A percentile compares a stretch with the other conserved stretches of the same genome.
Conservation (phyloP, 2,797 vertebrate species). For the Chelon auratus region DNA sequence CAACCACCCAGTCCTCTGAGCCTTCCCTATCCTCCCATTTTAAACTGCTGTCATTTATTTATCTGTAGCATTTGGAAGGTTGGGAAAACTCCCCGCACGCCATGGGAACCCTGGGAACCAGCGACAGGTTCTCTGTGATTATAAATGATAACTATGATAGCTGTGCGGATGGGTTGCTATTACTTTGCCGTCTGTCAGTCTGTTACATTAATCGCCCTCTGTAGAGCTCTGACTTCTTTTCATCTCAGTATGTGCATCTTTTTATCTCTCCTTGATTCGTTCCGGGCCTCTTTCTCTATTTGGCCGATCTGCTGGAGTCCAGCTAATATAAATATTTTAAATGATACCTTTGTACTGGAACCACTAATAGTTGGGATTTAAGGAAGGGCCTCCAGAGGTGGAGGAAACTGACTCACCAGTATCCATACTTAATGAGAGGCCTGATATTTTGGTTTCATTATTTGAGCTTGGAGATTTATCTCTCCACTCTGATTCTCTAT, state of each 20-base stretch:
- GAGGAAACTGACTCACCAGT: neutral
- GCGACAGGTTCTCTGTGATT: slow-evolving; percentile 57
- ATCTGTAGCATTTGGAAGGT: slow-evolving; percentile 31
- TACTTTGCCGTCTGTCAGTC: slow-evolving; percentile 52
- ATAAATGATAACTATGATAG: slow-evolving; percentile 51
- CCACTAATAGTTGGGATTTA: slow-evolving; percentile 17
- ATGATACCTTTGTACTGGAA: neutral
- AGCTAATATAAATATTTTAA: slow-evolving; percentile 9
- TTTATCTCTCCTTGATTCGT: slow-evolving; percentile 28
- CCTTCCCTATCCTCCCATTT: slow-evolving; percentile 28
- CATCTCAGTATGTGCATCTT: slow-evolving; percentile 40
- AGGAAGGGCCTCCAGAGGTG: neutral
- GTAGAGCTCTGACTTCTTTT: slow-evolving; percentile 34
- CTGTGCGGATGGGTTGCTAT: slow-evolving; percentile 40
- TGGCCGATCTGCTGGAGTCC: neutral
- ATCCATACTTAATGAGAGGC: slow-evolving; percentile 19
- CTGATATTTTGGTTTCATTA: slow-evolving; percentile 20
- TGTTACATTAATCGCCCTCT: slow-evolving; percentile 43
- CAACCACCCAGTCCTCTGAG: slow-evolving; percentile 32
- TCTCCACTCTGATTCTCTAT: neutral
- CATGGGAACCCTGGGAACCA: slow-evolving; percentile 26
- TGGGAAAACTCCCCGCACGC: slow-evolving; percentile 16
- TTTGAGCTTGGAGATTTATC: slow-evolving; percentile 16
- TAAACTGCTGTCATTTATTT: slow-evolving; percentile 54
- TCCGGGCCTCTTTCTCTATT: slow-evolving; percentile 1